Conservation (phyloP, 2,113 vertebrate genomes). For the Paratilapia polleni region DNA sequence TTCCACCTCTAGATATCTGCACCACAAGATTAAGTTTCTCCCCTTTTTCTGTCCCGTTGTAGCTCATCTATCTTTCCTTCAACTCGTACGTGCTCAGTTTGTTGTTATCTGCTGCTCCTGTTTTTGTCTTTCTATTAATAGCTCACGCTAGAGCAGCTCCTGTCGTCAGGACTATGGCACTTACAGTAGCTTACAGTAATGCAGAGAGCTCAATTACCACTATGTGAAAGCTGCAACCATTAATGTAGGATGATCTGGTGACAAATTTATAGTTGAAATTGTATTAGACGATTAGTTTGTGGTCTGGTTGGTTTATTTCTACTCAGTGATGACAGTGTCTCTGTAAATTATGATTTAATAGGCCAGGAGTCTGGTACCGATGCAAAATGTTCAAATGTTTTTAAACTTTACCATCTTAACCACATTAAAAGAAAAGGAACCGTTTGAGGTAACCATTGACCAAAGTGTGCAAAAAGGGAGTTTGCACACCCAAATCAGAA, state of each 20-base stretch:
- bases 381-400: background rate
- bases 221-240: background rate
- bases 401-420: background rate
- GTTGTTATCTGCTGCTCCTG: slow-evolving; percentile 37
- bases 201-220: background rate
- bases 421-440: background rate
- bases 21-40: background rate
- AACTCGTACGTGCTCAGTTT: slow-evolving; percentile 27
- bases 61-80: slow-evolving; percentile 25
- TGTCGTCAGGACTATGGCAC: slow-evolving; percentile 28
- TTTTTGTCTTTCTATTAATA: slow-evolving; percentile 65
- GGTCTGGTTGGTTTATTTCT: background rate
- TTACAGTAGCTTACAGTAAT: background rate
- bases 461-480: too few species aligned
- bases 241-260: background rate
- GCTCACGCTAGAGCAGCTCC: slow-evolving; percentile 27
- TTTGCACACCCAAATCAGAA: too few species aligned
- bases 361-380: background rate
- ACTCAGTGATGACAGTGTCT: background rate
- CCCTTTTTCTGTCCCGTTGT: background rate
- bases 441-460: background rate
- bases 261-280: background rate
- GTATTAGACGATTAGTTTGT: background rate
- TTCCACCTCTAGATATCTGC: background rate
- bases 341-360: background rate